Conservation (phyloP, 1,140 invertebrate species). For the Drosophila bipectinata region DNA sequence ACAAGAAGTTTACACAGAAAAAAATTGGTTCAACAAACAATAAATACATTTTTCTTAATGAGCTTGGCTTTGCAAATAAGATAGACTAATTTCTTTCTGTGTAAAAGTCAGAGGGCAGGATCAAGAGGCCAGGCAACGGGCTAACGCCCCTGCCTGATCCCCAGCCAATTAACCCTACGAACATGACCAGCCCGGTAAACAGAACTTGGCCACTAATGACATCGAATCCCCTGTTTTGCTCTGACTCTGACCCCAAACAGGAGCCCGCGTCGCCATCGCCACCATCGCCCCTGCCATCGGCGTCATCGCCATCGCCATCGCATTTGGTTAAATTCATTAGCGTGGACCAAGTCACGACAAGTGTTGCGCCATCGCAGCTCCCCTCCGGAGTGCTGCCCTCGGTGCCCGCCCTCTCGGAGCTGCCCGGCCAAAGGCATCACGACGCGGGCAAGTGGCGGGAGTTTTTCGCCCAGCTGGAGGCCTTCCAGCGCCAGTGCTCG, state of each 20-base stretch:
- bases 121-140: slow-evolving; percentile 39
- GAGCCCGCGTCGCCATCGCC: slow-evolving; percentile 25
- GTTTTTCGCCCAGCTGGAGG: slow-evolving; percentile 87
- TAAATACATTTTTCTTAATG: background rate
- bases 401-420: slow-evolving; percentile 82
- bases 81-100: slow-evolving; percentile 2
- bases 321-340: slow-evolving; percentile 83
- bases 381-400: slow-evolving; percentile 74
- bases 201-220: slow-evolving; percentile 74
- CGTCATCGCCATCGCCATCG: slow-evolving; percentile 27
- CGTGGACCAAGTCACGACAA: slow-evolving; percentile 84
- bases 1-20: slow-evolving; percentile 33
- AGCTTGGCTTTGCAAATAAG: background rate
- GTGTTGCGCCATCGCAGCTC: slow-evolving; percentile 81
- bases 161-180: slow-evolving; percentile 78
- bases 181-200: slow-evolving; percentile 59
- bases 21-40: background rate
- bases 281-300: slow-evolving; percentile 9
- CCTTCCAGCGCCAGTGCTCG: slow-evolving; percentile 85
- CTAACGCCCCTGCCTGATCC: slow-evolving; percentile 66
- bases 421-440: slow-evolving; percentile 85
- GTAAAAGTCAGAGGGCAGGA: slow-evolving; percentile 21
- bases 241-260: slow-evolving; percentile 58
- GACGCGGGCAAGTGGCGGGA: slow-evolving; percentile 87
- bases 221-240: slow-evolving; percentile 48